Conservation (phyloP, 2,113 vertebrate genomes). For the Sander vitreus region DNA sequence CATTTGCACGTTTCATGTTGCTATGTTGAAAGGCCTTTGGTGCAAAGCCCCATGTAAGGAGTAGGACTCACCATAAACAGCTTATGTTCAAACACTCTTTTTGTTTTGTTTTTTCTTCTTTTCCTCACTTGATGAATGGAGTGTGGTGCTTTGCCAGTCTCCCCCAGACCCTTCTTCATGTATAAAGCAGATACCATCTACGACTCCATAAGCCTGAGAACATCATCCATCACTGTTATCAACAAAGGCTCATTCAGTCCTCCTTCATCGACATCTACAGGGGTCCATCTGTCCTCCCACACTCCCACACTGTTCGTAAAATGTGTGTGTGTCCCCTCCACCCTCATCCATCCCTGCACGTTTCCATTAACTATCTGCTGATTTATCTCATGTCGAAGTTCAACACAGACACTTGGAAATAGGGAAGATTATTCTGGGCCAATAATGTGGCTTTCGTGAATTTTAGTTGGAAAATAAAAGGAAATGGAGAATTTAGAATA, state of each 20-base stretch:
- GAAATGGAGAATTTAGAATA: slow-evolving; percentile 32
- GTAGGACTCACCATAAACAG: slow-evolving; percentile 52
- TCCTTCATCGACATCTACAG: slow-evolving; percentile 34
- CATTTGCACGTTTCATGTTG: slow-evolving; percentile 65
- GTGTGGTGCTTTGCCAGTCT: slow-evolving; percentile 25
- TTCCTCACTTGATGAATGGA: slow-evolving; percentile 41
- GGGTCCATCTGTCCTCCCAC: slow-evolving; percentile 36
- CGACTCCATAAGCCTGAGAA: slow-evolving; percentile 22
- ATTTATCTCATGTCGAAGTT: slow-evolving; percentile 18
- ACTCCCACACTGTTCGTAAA: slow-evolving; percentile 35
- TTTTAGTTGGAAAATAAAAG: slow-evolving; percentile 18
- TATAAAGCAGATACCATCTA: slow-evolving; percentile 62
- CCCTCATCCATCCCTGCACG: slow-evolving; percentile 23
- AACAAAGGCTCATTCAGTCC: slow-evolving; percentile 59
- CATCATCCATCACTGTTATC: slow-evolving; percentile 65
- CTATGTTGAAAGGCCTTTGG: slow-evolving; percentile 45
- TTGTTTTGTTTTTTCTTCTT: slow-evolving; percentile 17
- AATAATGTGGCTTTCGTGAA: slow-evolving; percentile 22
- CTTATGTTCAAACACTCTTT: slow-evolving; percentile 45
- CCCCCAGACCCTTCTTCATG: slow-evolving; percentile 42
- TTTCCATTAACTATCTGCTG: slow-evolving; percentile 26
- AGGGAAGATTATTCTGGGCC: not conserved
- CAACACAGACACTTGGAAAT: slow-evolving; percentile 25
- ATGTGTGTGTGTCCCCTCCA: slow-evolving; percentile 1
- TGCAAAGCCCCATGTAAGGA: slow-evolving; percentile 69